Evolutionary conservation across 2,113 vertebrate species (phyloP), one percentile per base, ranked within the genome.

Genomic region (Myrmecobius fasciatus): DNA sequence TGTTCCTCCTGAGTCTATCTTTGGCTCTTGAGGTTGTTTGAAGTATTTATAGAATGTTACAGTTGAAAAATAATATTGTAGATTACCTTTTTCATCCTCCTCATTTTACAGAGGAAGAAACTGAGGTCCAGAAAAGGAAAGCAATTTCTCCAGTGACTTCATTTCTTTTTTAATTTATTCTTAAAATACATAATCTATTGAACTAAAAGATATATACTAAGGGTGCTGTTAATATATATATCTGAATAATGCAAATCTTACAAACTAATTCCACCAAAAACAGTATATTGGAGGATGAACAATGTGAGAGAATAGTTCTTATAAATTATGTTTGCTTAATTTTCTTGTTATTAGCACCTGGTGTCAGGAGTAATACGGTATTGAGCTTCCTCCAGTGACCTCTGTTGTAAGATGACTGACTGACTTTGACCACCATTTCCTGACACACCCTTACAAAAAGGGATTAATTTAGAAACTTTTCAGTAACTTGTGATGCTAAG

Each of bases 111-210:
- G 67, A 83, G n/a, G 67, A 43, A 43, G 22, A 83, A 83, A 22
- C 67, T n/a, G 14, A n/a, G 1, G 20, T 17, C n/a, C 36, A 43
- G 36, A n/a, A n/a, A 83, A 43, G 31, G n/a, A 14, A 75, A 75
- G 25, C 43, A 48, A 14, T 43, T 4, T 90, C 91, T 92, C 48
- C 54, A 43, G 4, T 93, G 48, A 7, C 47, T 94, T 94, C 48
- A 10, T 49, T 94, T 93, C n/a, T 89, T 94, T 53, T 49, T 31
- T 17, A 92, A 52, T 12, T 93, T 93, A 46, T 43, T 43, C 53
- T 96, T 95, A 89, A 95, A 91, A 89, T 14, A 36, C 52, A 25
- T 25, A 92, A 46, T 25, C 89, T 56, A 52, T 60, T 93, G 31
- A 89, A 53, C 36, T 52, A 1, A 89, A 94, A 52, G 28, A 91